Conservation (phyloP, 2,797 vertebrate genomes). For the Aselliscus stoliczkanus region DNA sequence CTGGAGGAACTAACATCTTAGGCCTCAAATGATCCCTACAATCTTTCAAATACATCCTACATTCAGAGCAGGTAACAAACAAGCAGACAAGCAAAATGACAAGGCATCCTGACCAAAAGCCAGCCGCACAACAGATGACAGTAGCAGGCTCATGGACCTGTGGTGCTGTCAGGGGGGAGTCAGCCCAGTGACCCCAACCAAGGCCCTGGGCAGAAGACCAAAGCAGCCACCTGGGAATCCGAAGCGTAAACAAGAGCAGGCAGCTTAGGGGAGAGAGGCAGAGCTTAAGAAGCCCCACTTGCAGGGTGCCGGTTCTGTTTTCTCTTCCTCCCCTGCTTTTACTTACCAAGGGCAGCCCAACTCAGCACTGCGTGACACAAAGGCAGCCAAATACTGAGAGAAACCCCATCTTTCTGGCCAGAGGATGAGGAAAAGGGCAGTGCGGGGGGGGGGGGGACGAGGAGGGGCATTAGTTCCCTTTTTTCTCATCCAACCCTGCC, state of each 20-base stretch:
- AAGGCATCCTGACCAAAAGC: neutral
- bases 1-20: rapidly evolving
- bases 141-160: neutral
- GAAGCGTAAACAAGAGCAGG: neutral
- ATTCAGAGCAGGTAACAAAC: neutral
- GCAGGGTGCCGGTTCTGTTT: neutral
- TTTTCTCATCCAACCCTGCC: neutral
- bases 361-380: neutral
- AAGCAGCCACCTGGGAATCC: neutral
- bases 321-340: neutral
- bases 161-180: rapidly evolving
- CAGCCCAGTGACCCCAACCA: neutral
- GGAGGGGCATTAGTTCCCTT: neutral
- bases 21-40: neutral
- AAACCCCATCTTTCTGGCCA: neutral
- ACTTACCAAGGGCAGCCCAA: neutral
- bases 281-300: neutral
- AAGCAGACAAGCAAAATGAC: too few relatives aligned
- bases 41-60: neutral
- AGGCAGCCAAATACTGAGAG: neutral
- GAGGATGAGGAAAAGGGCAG: neutral
- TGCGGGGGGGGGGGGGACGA: too few relatives aligned
- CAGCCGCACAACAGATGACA: rapidly evolving
- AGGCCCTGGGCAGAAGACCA: too few relatives aligned
- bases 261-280: neutral